Evolutionary conservation across 2,797 vertebrate species (phyloP), one percentile per base, ranked within the genome.

Genomic region (Tenualosa thibaudeaui): DNA sequence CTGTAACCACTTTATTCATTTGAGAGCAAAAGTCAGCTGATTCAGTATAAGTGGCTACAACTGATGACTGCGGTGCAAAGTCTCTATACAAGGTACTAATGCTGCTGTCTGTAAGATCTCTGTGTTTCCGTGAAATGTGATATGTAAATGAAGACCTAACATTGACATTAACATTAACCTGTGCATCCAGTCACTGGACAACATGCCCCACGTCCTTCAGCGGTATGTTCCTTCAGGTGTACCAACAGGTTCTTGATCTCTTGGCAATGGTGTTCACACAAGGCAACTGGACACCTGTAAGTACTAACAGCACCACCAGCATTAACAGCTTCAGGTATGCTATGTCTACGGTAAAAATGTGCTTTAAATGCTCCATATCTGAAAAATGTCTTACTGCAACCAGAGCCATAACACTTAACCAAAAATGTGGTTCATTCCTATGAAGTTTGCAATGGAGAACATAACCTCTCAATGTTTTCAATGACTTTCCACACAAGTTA

Each of bases 391-490:
- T 84, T 26, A 7, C 15, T 40, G 46, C 83, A 84, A 78, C 68
- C 83, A n/a, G 83, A 22, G n/a, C 65, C 68, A 53, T 37, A 40
- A 50, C 83, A 84, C 31, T 84, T 84, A 56, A 84, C 81, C 50
- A 84, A 50, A 84, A 84, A 40, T 40, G 62, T 31, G 83, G 83
- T 37, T 84, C 68, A 81, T 84, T 84, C 51, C 83, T 40, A 84
- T 84, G 65, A 84, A 84, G 31, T 56, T 40, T 84, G 68, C 83
- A 84, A 84, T 84, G 83, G 15, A 81, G 49, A 22, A 84, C 83
- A 84, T 84, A 84, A 53, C 83, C 83, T 65, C 50, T 81, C 51
- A 84, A 37, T 81, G 83, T 81, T 75, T 75, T 53, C 10, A 84
- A 13, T n/a, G 83, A 81, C 50, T 81, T 54, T 6, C 83, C 65